These are phyloP conservation scores for Zelleria hepariella DNA, from an alignment of 2,888 invertebrate species.

Conservation along the genomic window DNA sequence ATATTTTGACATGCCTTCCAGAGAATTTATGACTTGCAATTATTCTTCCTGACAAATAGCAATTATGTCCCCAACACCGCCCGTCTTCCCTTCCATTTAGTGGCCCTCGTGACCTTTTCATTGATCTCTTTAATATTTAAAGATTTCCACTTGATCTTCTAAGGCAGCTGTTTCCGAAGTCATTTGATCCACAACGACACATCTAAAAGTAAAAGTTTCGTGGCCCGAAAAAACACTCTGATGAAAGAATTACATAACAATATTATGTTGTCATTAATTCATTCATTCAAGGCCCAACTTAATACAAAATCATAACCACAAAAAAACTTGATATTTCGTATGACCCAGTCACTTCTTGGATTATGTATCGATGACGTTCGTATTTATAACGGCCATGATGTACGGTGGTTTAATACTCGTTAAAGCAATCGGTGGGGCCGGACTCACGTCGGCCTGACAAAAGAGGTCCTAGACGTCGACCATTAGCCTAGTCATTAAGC, in stretches of 20 bases:
- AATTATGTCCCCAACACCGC: slow-evolving; percentile 31
- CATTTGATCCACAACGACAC: no score
- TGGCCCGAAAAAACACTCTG: no score
- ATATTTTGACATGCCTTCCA: slow-evolving; percentile 52
- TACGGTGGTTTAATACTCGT: slow-evolving; percentile 19
- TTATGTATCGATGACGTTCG: no score
- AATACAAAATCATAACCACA: no score
- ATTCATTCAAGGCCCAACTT: no score
- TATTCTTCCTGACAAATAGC: slow-evolving; percentile 46
- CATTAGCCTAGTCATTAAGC: slow-evolving; percentile 39
- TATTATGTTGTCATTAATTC: no score
- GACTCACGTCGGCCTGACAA: slow-evolving; percentile 23
- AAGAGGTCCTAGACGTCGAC: slow-evolving; percentile 27
- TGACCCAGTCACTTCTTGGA: no score
- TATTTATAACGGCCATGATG: slow-evolving; percentile 14
- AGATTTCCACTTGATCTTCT: slow-evolving; percentile 9
- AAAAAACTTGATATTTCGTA: no score
- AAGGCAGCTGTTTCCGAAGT: no score
- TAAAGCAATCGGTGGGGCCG: slow-evolving; percentile 22
- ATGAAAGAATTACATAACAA: no score
- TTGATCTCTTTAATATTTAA: not conserved
- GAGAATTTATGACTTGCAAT: slow-evolving; percentile 56
- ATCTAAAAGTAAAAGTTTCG: no score
- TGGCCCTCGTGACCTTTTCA: not conserved
- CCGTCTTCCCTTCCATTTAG: not conserved